Base-by-base conservation (phyloP, 2,888 invertebrate species). In the Idaea straminata region DNA sequence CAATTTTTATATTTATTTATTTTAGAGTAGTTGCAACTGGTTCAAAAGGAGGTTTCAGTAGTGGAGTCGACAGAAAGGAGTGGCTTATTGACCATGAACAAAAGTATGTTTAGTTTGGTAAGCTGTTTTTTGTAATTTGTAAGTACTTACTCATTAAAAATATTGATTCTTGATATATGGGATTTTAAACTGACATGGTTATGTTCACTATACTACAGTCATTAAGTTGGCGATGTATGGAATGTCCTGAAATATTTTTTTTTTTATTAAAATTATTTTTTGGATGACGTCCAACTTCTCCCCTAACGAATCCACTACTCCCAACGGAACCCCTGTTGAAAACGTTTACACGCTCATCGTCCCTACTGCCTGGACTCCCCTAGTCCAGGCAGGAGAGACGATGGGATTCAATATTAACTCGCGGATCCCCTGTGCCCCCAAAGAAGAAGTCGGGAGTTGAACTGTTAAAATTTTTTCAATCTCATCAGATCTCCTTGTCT, bases 71-170 rank as follows among this genome's bases (percentile, higher is more conserved):
- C 35, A 91, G 94, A 72, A 93, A 94, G 71, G 86, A 89, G 65
- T 94, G 93, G 93, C 77, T 95, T 62, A 80, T 93, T 66, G 78
- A 92, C 59, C 87, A 87, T 80, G 93, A 93, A 76, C 83, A 84
- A 35, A 86, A 86, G 65, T 71, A 77, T 62, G 36, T 61, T 57
- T 57, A 25, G 35, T 2, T 25, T 25, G 5, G 35, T 61, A 10
- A 57, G 35, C 47, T 64, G 35, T 61, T 57, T 59, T 13, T 61
- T 16, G 47, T 64, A 57, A 13, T 35, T 35, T 62, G 3, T 35
- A 61, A 15, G 15, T n/a, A 36, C n/a, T 10, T 5, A 16, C 16
- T 7, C 5, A 6, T 15, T 16, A 16, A 15, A 7, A 7, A 59
- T 0, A n/a, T 35, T 36, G 15, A 35, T 59, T 63, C n/a, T 15